Conservation (phyloP, 1,140 invertebrate genomes). For the Drosophila orosa region DNA sequence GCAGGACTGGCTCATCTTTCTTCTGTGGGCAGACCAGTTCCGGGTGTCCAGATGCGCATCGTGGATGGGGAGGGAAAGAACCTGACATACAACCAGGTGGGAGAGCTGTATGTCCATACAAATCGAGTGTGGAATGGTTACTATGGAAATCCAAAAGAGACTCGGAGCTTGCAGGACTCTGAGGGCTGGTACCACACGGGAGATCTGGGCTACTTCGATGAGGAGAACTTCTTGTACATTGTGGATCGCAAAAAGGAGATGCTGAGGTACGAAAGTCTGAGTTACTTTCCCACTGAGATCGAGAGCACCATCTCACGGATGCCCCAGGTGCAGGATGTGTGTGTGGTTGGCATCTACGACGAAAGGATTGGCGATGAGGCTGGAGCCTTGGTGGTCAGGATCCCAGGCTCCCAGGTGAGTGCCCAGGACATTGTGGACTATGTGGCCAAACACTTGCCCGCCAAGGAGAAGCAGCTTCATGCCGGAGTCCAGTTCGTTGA, state of each 20-base stretch:
- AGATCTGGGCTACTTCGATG: conserved; percentile 89
- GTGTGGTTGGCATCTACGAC: conserved; percentile 72
- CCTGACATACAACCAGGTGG: conserved; percentile 71
- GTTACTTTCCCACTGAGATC: conserved; percentile 79
- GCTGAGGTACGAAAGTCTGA: conserved; percentile 88
- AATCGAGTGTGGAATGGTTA: conserved; percentile 83
- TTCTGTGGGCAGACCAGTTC: conserved; percentile 56
- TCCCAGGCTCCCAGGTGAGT: conserved; percentile 34
- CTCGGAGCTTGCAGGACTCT: conserved; percentile 85
- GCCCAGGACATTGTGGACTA: conserved; percentile 60
- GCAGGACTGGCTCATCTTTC: conserved; percentile 39
- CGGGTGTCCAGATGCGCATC: conserved; percentile 58
- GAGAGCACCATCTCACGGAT: conserved; percentile 57
- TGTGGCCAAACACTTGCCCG: conserved; percentile 75
- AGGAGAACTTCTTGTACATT: conserved; percentile 88
- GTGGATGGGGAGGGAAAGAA: conserved; percentile 71
- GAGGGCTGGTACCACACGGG: conserved; percentile 91
- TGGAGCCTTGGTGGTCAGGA: conserved; percentile 63
- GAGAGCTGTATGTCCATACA: conserved; percentile 83
- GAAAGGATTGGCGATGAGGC: conserved; percentile 62
- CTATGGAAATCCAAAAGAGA: conserved; percentile 86
- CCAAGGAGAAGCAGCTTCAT: conserved; percentile 85
- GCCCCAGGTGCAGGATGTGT: conserved; percentile 63
- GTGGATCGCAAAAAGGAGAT: conserved; percentile 92
- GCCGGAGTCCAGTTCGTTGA: conserved; percentile 87